Evolutionary conservation across 2,888 invertebrate genomes (phyloP).

Genomic region (Criorhina ranunculi): DNA sequence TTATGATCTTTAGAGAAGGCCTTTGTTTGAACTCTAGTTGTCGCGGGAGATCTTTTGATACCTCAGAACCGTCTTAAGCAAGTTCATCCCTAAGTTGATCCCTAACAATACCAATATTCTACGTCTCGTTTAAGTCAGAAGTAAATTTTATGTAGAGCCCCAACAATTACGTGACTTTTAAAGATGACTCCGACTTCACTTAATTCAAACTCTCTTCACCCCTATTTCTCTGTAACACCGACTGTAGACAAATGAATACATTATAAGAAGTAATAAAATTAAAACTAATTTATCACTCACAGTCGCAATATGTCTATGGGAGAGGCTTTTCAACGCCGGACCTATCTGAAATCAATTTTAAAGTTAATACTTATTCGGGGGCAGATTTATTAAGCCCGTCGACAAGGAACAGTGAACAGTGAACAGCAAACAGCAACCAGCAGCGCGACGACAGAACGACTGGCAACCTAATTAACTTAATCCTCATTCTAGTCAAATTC

Average conservation of each 20-base stretch:
- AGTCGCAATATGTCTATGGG: conserved; percentile 22
- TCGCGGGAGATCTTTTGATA: no score
- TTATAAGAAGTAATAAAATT: conserved; percentile 26
- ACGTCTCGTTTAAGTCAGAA: no score
- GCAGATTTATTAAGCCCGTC: conserved; percentile 52
- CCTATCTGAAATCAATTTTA: conserved; percentile 53
- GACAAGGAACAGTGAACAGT: conserved; percentile 26
- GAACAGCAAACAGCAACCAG: no score
- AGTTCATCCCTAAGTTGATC: no score
- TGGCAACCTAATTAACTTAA: conserved; percentile 71
- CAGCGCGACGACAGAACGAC: conserved; percentile 46
- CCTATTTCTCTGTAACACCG: not conserved
- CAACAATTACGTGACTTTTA: no score
- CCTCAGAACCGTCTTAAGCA: no score
- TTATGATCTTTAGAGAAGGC: no score
- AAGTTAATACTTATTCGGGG: conserved; percentile 29
- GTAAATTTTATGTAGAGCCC: no score
- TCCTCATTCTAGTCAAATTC: conserved; percentile 74
- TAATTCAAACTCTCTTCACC: no score
- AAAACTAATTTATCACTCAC: conserved; percentile 55
- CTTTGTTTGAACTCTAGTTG: no score
- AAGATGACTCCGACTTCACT: no score
- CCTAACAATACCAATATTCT: no score
- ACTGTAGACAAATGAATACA: conserved; percentile 1
- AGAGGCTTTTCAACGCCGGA: conserved; percentile 49